phyloP scores from a whole-genome alignment of 2,888 invertebrate species.

The Nineta flava region DNA sequence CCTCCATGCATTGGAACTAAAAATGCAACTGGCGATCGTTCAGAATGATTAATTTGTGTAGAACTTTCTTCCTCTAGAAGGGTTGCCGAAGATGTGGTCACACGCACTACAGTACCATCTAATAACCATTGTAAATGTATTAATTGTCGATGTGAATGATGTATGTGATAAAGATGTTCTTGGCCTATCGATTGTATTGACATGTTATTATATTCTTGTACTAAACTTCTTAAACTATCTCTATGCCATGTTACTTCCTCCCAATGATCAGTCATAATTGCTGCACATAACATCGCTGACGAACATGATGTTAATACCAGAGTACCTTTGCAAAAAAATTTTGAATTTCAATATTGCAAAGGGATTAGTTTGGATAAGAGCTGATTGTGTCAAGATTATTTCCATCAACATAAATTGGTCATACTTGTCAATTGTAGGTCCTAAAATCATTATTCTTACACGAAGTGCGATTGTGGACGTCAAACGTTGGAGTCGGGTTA shows the following conservation, averaged over 20 bases:
- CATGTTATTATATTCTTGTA: slow-evolving; percentile 42
- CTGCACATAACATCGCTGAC: slow-evolving; percentile 65
- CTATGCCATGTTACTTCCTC: slow-evolving; percentile 73
- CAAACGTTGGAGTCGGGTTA: too few relatives aligned
- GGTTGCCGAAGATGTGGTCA: slow-evolving; percentile 20
- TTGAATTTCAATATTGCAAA: too few relatives aligned
- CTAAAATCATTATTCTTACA: too few relatives aligned
- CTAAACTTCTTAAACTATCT: slow-evolving; percentile 32
- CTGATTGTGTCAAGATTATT: neutral
- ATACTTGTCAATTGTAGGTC: too few relatives aligned
- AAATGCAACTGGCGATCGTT: slow-evolving; percentile 34
- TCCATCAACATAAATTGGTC: neutral
- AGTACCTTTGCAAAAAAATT: slow-evolving; percentile 27
- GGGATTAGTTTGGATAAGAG: neutral
- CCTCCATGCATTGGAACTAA: slow-evolving; percentile 81
- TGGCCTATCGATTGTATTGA: slow-evolving; percentile 19
- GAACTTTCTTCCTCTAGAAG: slow-evolving; percentile 6
- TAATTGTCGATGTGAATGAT: slow-evolving; percentile 9
- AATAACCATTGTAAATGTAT: slow-evolving; percentile 50
- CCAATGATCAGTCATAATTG: slow-evolving; percentile 85
- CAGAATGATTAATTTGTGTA: slow-evolving; percentile 7
- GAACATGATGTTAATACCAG: slow-evolving; percentile 56
- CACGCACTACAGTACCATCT: slow-evolving; percentile 56
- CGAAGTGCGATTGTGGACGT: too few relatives aligned
- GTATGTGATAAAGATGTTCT: slow-evolving; percentile 2